Conservation (phyloP, 2,113 vertebrate genomes). For the Mohoua ochrocephala region DNA sequence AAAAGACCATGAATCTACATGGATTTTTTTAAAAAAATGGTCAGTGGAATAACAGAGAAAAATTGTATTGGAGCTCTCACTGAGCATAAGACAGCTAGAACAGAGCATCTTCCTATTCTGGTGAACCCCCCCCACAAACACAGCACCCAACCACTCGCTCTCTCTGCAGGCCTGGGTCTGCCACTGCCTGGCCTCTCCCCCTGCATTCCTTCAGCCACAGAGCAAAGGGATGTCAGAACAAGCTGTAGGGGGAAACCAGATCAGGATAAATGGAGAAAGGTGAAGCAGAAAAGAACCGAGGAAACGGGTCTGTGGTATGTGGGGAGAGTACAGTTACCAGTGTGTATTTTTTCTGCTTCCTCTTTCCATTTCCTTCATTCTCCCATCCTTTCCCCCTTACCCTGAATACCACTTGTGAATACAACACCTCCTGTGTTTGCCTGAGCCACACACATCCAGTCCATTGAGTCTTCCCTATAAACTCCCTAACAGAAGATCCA, state of each 20-base stretch:
- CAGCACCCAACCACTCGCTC: fast-evolving
- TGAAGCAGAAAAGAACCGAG: not conserved
- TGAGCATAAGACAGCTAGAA: not conserved
- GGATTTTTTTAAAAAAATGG: not conserved
- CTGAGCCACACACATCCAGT: not conserved
- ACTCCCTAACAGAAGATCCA: not conserved
- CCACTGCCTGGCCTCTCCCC: too few relatives aligned
- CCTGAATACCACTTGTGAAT: not conserved
- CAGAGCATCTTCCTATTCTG: not conserved
- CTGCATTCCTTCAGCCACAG: not conserved
- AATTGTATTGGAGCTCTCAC: not conserved
- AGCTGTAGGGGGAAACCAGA: fast-evolving
- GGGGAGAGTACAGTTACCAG: fast-evolving
- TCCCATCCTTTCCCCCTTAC: not conserved
- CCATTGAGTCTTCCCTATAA: not conserved
- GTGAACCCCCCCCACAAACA: not conserved
- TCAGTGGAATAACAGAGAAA: not conserved
- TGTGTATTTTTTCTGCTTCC: not conserved
- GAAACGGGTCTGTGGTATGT: not conserved
- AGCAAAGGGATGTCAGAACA: not conserved
- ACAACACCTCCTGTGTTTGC: not conserved
- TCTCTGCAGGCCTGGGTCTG: not conserved
- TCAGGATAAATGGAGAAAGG: not conserved
- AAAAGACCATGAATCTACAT: not conserved
- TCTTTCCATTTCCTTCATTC: not conserved